Evolutionary conservation across 53 echinoderm and acorn worm species (phyloP), one percentile per base, ranked within the genome.

Genomic region (Apostichopus leukothele): DNA sequence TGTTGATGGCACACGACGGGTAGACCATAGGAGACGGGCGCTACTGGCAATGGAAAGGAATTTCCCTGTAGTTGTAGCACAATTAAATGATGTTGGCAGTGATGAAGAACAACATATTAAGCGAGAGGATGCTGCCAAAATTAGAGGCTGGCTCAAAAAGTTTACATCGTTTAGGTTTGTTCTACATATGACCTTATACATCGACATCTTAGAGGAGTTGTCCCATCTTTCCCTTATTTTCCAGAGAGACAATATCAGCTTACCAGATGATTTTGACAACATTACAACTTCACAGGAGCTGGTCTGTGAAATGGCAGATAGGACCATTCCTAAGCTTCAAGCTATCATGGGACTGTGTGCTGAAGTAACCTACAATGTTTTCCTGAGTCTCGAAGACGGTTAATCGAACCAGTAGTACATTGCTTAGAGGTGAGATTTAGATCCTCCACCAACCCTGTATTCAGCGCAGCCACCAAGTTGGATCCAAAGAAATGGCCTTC

Each of bases 1-100:
- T 5, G 83, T 52, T 1, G 86, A 90, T 51, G 92, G 92, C 0
- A 92, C 92, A 13, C 12, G 92, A 12, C 88, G 90, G 90, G 67
- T 92, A 26, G 90, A 90, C 20, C 92, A 90, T 25, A 52, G 90
- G 0, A 23, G 63, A 22, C 21, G 79, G 5, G 90, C 92, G 1
- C 61, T 92, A 19, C 5, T 9, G 16, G 90, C 83, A 6, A 26
- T 92, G 9, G 7, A 55, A 0, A 55, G 55, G 55, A 25, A 88
- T 19, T 9, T 54, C 21, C 23, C 60, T 16, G 23, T 14, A 9
- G 89, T 89, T 0, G 89, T 85, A 1, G 73, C 19, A 18, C 92
- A 92, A 26, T 85, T 89, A 0, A 26, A 23, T 39, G 90, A 89
- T 4, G 13, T 83, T 1, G 81, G 14, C 16, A 89, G 90, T 4